Evolutionary conservation across 2,888 invertebrate genomes (phyloP).

Genomic region (Drosophila flavopinicola): DNA sequence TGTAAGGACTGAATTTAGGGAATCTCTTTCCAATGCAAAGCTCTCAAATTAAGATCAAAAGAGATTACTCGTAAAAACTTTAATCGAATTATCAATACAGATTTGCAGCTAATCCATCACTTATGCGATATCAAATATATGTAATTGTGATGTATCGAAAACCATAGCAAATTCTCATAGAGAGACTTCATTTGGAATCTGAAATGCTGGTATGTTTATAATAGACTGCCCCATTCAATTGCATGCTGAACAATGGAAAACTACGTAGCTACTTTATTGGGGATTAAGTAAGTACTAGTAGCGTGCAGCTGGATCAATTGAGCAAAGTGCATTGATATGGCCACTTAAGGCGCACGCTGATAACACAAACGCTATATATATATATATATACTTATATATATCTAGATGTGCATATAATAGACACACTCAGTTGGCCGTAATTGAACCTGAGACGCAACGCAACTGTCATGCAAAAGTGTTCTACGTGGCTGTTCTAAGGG

Average conservation of each 20-base stretch:
- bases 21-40: too few species aligned
- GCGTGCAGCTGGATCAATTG: constrained; percentile 29
- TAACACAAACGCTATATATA: constrained; percentile 6
- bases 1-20: too few species aligned
- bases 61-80: too few species aligned
- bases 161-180: too few species aligned
- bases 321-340: constrained; percentile 46
- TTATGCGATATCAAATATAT: too few species aligned
- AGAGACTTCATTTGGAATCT: too few species aligned
- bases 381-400: not conserved
- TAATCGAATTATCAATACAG: too few species aligned
- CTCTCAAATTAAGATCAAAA: too few species aligned
- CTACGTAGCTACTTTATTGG: not conserved
- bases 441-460: constrained; percentile 46
- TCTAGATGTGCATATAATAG: constrained; percentile 1
- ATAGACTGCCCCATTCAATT: too few species aligned
- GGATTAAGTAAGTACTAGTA: constrained; percentile 22
- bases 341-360: constrained; percentile 18
- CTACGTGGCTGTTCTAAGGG: not conserved
- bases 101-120: too few species aligned
- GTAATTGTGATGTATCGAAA: too few species aligned
- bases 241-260: constrained; percentile 8
- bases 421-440: constrained; percentile 35
- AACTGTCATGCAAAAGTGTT: constrained; percentile 36
- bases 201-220: too few species aligned